Evolutionary conservation across 1,140 invertebrate species (phyloP), one percentile per base, ranked within the genome.

Genomic region (Aporrectodea caliginosa): DNA sequence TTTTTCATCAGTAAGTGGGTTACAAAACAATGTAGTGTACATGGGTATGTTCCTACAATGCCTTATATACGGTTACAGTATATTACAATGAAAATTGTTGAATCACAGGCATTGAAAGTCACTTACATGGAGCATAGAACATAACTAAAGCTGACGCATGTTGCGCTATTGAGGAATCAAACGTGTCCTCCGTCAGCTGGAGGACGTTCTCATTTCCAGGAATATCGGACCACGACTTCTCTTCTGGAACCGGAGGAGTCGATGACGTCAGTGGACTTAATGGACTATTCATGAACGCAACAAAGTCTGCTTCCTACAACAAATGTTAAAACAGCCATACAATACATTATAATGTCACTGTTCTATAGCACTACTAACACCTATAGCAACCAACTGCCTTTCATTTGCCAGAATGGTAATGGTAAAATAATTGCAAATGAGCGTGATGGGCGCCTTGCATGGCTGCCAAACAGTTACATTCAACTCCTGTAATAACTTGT

Each of bases 271-370:
- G 80, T 16, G 87, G 87, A 80, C 89, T 88, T 27, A 90, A 88
- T 30, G 92, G 92, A 86, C 92, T 90, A 74, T 89, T 89, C 90
- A 93, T 91, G 83, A 91, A 93, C 68, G 88, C 87, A 1, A 92
- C 87, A 85, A 93, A 93, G 83, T 93, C 92, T 73, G 87, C 86
- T 84, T 90, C 90, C 91, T 92, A 84, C 69, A 87, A 68, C 31
- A 12, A 68, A 31, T 31, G 30, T 12, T 0, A 16, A 33, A 0
- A 31, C 22, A 33, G n/a, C n/a, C n/a, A n/a, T n/a, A n/a, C n/a
- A n/a, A n/a, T n/a, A n/a, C n/a, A n/a, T n/a, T n/a, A n/a, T n/a
- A n/a, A n/a, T n/a, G n/a, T n/a, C n/a, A n/a, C n/a, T n/a, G n/a
- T n/a, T n/a, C n/a, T n/a, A n/a, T n/a, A n/a, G n/a, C n/a, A n/a